A percentile compares a stretch with the other conserved stretches of the same genome.
Conservation (phyloP, 2,888 invertebrate genomes). For the Cremastobaeus sp. region DNA sequence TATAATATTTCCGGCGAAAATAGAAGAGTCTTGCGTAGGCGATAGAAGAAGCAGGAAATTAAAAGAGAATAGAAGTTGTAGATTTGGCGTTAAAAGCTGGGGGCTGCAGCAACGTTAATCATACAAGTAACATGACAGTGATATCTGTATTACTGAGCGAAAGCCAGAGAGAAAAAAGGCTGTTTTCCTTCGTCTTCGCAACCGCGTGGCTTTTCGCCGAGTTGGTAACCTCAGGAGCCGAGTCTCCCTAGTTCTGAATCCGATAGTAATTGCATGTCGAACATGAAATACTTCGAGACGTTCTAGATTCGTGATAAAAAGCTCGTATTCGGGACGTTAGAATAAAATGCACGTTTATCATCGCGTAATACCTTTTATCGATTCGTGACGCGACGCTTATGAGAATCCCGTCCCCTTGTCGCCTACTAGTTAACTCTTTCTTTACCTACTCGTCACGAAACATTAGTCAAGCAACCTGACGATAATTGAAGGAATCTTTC, state of each 20-base stretch:
- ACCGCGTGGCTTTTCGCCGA: constrained; percentile 42
- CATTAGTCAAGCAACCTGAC: constrained; percentile 3
- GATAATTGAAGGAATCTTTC: constrained; percentile 38
- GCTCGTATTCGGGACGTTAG: constrained; percentile 48
- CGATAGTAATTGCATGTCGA: constrained; percentile 58
- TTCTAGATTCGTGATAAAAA: constrained; percentile 59
- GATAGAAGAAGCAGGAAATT: background rate
- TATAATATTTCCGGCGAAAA: constrained; percentile 25
- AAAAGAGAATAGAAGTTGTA: constrained; percentile 4
- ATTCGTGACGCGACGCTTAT: constrained; percentile 45
- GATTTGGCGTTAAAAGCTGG: constrained; percentile 26
- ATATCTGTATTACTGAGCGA: constrained; percentile 41
- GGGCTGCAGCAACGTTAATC: constrained; percentile 42
- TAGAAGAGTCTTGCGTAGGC: background rate
- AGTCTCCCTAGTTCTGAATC: constrained; percentile 46
- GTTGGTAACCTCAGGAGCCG: constrained; percentile 48
- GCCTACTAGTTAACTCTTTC: background rate
- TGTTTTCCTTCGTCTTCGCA: constrained; percentile 32
- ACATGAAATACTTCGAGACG: constrained; percentile 57
- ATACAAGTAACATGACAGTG: constrained; percentile 58
- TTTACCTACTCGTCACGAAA: constrained; percentile 22
- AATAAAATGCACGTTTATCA: constrained; percentile 60
- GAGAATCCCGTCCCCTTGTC: constrained; percentile 11
- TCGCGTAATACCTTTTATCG: constrained; percentile 57
- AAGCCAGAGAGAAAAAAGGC: constrained; percentile 25